phyloP scores from a whole-genome alignment of 2,113 vertebrate species.

The Corythaeola cristata region DNA sequence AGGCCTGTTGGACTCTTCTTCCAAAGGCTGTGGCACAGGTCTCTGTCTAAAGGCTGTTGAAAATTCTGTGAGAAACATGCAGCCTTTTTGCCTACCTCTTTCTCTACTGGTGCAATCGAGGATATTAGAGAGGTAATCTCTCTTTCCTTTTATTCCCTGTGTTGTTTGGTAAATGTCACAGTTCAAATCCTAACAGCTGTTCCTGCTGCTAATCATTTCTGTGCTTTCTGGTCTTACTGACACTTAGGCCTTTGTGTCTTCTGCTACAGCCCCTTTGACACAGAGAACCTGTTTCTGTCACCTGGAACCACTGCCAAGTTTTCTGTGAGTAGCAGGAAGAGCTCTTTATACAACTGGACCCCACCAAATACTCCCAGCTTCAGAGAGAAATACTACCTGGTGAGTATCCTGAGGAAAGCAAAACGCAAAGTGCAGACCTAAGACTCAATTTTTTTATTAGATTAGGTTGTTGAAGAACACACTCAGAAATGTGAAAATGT shows the following conservation, averaged over 20 bases:
- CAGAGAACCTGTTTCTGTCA: conserved; percentile 76
- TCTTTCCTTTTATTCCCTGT: neutral
- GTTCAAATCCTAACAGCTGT: neutral
- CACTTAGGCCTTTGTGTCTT: neutral
- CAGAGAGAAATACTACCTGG: conserved; percentile 90
- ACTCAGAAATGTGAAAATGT: neutral
- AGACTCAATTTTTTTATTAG: neutral
- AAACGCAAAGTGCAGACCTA: neutral
- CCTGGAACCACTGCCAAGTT: conserved; percentile 78
- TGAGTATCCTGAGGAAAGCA: conserved; percentile 62
- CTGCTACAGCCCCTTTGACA: conserved; percentile 85
- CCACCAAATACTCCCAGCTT: conserved; percentile 91
- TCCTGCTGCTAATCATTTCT: neutral
- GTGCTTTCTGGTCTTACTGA: neutral
- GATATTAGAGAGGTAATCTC: neutral
- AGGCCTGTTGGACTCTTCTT: neutral
- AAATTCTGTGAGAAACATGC: neutral
- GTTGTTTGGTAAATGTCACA: neutral
- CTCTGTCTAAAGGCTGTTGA: neutral
- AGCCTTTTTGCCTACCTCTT: neutral
- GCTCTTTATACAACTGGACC: conserved; percentile 88
- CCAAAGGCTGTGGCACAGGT: neutral
- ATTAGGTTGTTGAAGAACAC: neutral
- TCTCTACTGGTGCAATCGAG: neutral
- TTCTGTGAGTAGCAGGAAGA: conserved; percentile 86